Conservation (phyloP, 2,888 invertebrate species). For the Sialis lutaria region DNA sequence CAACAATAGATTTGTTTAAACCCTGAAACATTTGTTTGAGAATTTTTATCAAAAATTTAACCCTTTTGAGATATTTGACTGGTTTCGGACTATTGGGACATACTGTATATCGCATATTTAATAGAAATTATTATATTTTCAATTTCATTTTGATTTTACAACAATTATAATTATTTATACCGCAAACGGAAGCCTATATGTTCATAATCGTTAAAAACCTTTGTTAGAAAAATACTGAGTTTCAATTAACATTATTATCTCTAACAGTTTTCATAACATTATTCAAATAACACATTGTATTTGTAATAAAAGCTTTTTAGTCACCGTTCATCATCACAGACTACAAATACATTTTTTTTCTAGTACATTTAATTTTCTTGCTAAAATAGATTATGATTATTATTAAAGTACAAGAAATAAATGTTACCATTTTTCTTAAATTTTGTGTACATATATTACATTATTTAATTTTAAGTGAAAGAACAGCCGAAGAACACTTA, state of each 20-base stretch:
- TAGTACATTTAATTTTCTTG: not conserved
- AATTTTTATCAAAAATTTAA: not conserved
- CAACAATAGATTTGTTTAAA: no score
- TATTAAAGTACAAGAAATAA: not conserved
- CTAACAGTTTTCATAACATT: not conserved
- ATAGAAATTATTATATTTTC: slow-evolving; percentile 4
- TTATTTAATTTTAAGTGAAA: not conserved
- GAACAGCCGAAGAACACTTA: not conserved
- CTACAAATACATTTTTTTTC: slow-evolving; percentile 1
- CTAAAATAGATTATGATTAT: not conserved
- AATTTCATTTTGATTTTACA: not conserved
- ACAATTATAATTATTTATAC: not conserved
- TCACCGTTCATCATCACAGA: slow-evolving; percentile 5
- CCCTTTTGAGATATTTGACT: not conserved
- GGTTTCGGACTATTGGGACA: not conserved
- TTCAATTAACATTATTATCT: slow-evolving; percentile 2
- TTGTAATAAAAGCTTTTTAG: slow-evolving; percentile 1
- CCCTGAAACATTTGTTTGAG: no score
- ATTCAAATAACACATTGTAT: not conserved
- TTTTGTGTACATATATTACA: no score
- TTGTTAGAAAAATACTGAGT: slow-evolving; percentile 2
- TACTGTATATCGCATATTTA: slow-evolving; percentile 5
- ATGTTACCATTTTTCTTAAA: no score
- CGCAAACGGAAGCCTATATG: slow-evolving; percentile 1
- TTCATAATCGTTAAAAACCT: not conserved